Evolutionary conservation across 2,113 vertebrate species (phyloP).

Genomic region (Hymenochirus boettgeri): DNA sequence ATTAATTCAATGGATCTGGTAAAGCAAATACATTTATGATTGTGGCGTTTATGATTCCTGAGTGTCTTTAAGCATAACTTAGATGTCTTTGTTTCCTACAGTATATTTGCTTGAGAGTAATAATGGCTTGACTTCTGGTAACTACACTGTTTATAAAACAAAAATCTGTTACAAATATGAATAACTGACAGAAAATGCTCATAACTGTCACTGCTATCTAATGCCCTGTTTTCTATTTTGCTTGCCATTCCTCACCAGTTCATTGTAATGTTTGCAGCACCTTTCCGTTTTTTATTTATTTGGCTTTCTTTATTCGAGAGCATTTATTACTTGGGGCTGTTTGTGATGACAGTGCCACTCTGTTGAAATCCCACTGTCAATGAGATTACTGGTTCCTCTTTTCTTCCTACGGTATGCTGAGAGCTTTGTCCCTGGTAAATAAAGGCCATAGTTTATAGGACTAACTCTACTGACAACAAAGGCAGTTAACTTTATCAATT

Average conservation of each 20-base stretch:
- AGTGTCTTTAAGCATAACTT: constrained; percentile 40
- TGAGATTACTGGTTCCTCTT: too few relatives aligned
- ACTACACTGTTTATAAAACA: constrained; percentile 43
- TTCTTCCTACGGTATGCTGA: too few relatives aligned
- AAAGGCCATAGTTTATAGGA: too few relatives aligned
- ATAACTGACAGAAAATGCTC: constrained; percentile 5
- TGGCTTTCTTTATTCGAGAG: too few relatives aligned
- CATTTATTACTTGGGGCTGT: too few relatives aligned
- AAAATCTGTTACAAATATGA: constrained; percentile 6
- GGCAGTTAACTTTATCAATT: too few relatives aligned
- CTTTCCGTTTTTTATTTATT: too few relatives aligned
- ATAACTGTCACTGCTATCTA: not conserved
- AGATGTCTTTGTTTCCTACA: constrained; percentile 17
- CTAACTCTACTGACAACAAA: too few relatives aligned
- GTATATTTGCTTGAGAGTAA: constrained; percentile 17
- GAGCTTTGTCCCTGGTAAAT: too few relatives aligned
- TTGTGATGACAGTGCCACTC: too few relatives aligned
- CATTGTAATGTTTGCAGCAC: too few relatives aligned
- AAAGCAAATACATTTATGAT: constrained; percentile 40
- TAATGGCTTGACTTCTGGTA: constrained; percentile 38
- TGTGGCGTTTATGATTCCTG: constrained; percentile 41
- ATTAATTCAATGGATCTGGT: constrained; percentile 41
- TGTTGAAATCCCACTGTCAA: too few relatives aligned
- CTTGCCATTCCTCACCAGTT: not conserved
- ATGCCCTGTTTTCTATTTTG: not conserved